Percentiles rank a stretch among this genome's conserved stretches.
phyloP scores from a whole-genome alignment of 2,888 invertebrate genomes.

The Drosophila subquinaria region DNA sequence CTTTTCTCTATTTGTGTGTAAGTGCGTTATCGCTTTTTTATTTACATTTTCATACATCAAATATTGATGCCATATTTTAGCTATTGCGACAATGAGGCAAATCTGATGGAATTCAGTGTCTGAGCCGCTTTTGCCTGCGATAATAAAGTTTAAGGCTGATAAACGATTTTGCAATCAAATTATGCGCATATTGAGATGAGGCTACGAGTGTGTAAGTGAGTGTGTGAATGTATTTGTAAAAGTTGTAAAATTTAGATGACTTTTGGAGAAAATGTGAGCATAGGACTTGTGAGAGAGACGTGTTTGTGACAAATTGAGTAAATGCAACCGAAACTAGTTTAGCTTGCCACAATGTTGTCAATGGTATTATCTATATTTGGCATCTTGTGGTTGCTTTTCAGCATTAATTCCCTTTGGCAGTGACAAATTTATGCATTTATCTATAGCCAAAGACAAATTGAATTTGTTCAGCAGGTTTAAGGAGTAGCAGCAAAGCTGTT shows the following conservation, averaged over 20 bases:
- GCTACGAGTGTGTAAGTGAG: constrained; percentile 21
- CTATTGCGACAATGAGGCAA: constrained; percentile 78
- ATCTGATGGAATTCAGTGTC: constrained; percentile 67
- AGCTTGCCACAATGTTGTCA: constrained; percentile 35
- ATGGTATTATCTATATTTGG: constrained; percentile 21
- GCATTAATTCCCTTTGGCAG: constrained; percentile 41
- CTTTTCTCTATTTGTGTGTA: constrained; percentile 11
- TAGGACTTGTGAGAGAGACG: constrained; percentile 6
- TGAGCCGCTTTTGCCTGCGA: constrained; percentile 58
- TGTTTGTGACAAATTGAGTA: constrained; percentile 19
- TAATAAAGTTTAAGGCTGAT: constrained; percentile 80
- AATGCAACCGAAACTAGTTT: constrained; percentile 30
- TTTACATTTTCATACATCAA: constrained; percentile 69
- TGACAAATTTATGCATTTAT: constrained; percentile 60
- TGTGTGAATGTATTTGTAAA: constrained; percentile 21
- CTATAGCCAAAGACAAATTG: constrained; percentile 44
- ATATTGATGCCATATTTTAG: constrained; percentile 80
- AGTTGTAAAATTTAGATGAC: constrained; percentile 38
- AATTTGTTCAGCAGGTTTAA: constrained; percentile 32
- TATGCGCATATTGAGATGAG: constrained; percentile 68
- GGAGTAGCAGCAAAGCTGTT: constrained; percentile 19
- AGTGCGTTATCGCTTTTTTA: constrained; percentile 18
- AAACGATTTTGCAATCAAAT: constrained; percentile 84
- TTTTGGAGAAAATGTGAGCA: neutral
- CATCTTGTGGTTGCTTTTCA: constrained; percentile 18